Evolutionary conservation across 2,113 vertebrate species (phyloP).

Genomic region (Cepphus grylle): DNA sequence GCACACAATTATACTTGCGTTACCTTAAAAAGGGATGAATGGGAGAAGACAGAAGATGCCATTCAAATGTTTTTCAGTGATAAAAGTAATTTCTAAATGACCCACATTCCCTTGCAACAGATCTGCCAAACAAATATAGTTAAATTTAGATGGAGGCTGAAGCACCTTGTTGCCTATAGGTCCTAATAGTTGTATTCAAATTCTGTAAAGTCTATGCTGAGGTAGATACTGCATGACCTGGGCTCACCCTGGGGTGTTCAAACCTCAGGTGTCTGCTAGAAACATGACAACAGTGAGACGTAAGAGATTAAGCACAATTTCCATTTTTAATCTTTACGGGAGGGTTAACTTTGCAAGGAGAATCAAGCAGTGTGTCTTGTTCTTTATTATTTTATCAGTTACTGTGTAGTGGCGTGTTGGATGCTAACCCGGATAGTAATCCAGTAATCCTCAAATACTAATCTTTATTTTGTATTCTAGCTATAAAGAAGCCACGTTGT

Average conservation of each 20-base stretch:
- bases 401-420: background rate
- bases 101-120: background rate
- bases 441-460: background rate
- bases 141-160: background rate
- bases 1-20: background rate
- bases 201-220: background rate
- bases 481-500: background rate
- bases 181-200: background rate
- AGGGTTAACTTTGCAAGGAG: background rate
- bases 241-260: background rate
- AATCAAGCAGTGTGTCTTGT: background rate
- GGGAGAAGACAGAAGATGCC: background rate
- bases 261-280: background rate
- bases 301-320: background rate
- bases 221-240: background rate
- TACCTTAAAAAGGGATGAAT: background rate
- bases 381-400: background rate
- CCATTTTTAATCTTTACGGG: background rate
- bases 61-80: background rate
- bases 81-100: background rate
- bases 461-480: background rate
- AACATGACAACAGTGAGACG: background rate
- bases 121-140: background rate
- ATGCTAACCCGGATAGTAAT: background rate
- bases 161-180: background rate